Evolutionary conservation across 2,113 vertebrate species (phyloP).

Genomic region (Poecile atricapillus): DNA sequence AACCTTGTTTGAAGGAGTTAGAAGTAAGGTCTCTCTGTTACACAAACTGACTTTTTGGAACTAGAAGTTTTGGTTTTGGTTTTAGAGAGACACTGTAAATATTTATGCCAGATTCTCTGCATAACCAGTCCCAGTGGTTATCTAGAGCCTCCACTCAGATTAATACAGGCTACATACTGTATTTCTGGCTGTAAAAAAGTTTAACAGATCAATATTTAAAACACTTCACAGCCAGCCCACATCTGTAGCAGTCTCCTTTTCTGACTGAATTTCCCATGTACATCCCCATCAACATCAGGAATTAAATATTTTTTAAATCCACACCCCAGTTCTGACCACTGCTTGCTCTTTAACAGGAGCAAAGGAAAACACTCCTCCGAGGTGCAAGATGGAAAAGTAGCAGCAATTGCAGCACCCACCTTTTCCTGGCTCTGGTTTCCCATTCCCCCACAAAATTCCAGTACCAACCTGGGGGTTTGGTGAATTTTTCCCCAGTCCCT

Average conservation of each 20-base stretch:
- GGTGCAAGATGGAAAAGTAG: neutral
- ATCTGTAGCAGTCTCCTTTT: neutral
- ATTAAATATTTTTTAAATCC: neutral
- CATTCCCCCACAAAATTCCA: neutral
- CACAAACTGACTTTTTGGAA: neutral
- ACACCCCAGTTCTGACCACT: no score
- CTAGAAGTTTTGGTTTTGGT: neutral
- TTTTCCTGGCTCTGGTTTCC: neutral
- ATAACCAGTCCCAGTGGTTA: neutral
- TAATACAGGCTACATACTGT: neutral
- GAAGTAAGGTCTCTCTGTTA: neutral
- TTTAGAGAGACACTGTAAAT: neutral
- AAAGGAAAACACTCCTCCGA: fast-evolving
- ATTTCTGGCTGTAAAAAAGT: neutral
- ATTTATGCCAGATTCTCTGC: neutral
- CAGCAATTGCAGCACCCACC: no score
- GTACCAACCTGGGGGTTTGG: neutral
- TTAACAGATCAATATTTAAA: neutral
- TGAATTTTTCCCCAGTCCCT: no score
- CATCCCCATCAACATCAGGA: neutral
- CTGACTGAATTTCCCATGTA: neutral
- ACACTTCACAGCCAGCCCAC: neutral
- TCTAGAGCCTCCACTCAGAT: neutral
- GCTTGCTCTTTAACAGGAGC: neutral
- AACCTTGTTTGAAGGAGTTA: neutral